Evolutionary conservation across 2,888 invertebrate genomes (phyloP).

Genomic region (Leptopterna dolabrata): DNA sequence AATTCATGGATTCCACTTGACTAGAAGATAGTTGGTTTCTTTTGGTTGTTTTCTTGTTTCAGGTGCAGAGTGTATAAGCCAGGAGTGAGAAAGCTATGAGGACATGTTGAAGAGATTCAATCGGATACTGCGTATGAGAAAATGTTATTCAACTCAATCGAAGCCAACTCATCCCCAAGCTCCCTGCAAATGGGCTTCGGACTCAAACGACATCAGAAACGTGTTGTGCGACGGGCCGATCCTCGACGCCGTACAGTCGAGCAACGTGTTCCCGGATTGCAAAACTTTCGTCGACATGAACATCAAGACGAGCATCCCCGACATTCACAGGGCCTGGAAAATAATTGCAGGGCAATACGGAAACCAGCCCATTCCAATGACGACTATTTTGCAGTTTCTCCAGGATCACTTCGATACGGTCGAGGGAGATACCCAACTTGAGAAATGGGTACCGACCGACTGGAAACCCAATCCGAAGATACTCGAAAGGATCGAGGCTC

Average conservation of each 20-base stretch:
- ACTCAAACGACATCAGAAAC: conserved; percentile 22
- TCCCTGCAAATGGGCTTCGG: neutral
- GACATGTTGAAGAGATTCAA: conserved; percentile 13
- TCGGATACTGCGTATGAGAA: neutral
- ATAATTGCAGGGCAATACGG: neutral
- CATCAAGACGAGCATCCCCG: conserved; percentile 66
- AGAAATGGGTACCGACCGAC: conserved; percentile 64
- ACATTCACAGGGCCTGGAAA: conserved; percentile 4
- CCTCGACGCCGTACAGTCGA: conserved; percentile 71
- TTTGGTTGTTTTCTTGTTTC: neutral
- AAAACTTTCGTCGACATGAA: conserved; percentile 89
- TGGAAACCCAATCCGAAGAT: conserved; percentile 67
- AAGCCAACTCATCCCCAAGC: neutral
- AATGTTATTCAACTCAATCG: neutral
- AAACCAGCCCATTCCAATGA: neutral
- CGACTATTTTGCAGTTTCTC: conserved; percentile 1
- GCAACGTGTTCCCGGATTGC: conserved; percentile 78
- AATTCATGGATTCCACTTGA: too few relatives aligned
- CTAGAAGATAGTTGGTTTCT: too few relatives aligned
- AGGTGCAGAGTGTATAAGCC: neutral
- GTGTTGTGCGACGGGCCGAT: conserved; percentile 32
- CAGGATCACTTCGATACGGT: conserved; percentile 12
- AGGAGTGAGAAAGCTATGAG: neutral
- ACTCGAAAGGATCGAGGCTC: conserved; percentile 67
- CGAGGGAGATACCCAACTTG: conserved; percentile 40